Evolutionary conservation across 2,113 vertebrate genomes (phyloP), one percentile per base, ranked within the genome.

Genomic region (Tauraco erythrolophus): DNA sequence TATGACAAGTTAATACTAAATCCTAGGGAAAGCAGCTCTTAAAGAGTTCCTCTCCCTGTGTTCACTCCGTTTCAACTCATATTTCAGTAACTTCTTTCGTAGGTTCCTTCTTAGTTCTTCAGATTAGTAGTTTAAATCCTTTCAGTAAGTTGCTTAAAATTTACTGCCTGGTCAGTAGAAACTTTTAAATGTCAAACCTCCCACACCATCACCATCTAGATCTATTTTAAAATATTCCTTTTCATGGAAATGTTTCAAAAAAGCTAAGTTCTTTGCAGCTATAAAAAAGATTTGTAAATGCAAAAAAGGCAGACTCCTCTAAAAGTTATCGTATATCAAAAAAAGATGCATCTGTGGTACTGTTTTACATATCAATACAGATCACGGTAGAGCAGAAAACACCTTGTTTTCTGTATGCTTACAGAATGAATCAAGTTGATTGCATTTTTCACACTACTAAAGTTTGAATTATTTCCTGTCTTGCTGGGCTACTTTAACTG

Each of bases 1-100:
- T 89, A 94, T 91, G 78, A 30, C 51, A 96, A 97, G 58, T 85
- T 89, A 95, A 79, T 94, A 97, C 83, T 72, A 94, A 94, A 90
- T 96, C 83, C 71, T 81, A 75, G 41, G 39, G 72, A 94, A 92
- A 66, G 13, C 27, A 89, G 1, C 45, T 92, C 45, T 69, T 74
- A 79, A 91, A 83, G 64, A 89, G 50, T 78, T 87, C 89, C 71
- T 95, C 28, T 94, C 31, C 76, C 33, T 84, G 2, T 91, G 28
- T 83, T 97, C 92, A 97, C 61, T 68, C 83, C 46, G 56, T 92
- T 96, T 97, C 57, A 95, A 88, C 86, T 95, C 90, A 75, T 81
- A 95, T 96, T 97, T 97, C 78, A 94, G 82, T 75, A 95, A 75
- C 61, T 85, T 88, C 75, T 95, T 87, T 62, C 30, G 25, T 88